phyloP scores from a whole-genome alignment of 2,797 vertebrate species.

The Rhyacichthys aspro region DNA sequence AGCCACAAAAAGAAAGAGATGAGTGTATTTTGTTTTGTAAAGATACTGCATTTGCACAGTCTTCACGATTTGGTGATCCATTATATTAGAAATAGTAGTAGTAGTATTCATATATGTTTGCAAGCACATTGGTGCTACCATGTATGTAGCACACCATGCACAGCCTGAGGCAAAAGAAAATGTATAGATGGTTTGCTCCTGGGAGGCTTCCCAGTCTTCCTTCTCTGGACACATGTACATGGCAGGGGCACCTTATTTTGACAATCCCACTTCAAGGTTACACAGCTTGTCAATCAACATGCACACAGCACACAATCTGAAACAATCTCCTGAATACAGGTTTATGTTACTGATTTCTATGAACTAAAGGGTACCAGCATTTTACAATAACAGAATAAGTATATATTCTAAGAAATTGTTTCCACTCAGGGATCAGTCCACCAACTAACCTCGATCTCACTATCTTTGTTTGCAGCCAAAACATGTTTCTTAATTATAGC shows the following conservation, averaged over 20 bases:
- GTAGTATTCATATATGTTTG: slow-evolving; percentile 1
- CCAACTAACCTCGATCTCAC: background rate
- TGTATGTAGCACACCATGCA: slow-evolving; percentile 10
- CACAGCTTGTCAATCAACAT: slow-evolving; percentile 41
- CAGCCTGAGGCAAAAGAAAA: slow-evolving; percentile 35
- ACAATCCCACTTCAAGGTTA: slow-evolving; percentile 45
- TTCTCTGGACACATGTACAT: slow-evolving; percentile 31
- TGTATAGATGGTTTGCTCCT: slow-evolving; percentile 19
- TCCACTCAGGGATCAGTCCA: too few relatives aligned
- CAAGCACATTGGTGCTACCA: slow-evolving; percentile 5
- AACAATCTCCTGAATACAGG: slow-evolving; percentile 34
- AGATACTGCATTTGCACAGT: background rate
- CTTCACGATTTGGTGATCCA: background rate
- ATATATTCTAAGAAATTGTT: too few relatives aligned
- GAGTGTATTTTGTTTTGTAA: background rate
- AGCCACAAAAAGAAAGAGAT: background rate
- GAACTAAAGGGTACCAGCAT: too few relatives aligned
- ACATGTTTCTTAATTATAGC: slow-evolving; percentile 20
- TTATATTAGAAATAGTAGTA: background rate
- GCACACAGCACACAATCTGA: slow-evolving; percentile 13
- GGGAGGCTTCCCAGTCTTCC: slow-evolving; percentile 29
- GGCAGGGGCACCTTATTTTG: slow-evolving; percentile 34
- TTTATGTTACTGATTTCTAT: too few relatives aligned
- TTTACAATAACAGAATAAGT: too few relatives aligned
- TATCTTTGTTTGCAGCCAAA: background rate